Conservation (phyloP, 2,888 invertebrate genomes). For the Acanthococcus lagerstroemiae region DNA sequence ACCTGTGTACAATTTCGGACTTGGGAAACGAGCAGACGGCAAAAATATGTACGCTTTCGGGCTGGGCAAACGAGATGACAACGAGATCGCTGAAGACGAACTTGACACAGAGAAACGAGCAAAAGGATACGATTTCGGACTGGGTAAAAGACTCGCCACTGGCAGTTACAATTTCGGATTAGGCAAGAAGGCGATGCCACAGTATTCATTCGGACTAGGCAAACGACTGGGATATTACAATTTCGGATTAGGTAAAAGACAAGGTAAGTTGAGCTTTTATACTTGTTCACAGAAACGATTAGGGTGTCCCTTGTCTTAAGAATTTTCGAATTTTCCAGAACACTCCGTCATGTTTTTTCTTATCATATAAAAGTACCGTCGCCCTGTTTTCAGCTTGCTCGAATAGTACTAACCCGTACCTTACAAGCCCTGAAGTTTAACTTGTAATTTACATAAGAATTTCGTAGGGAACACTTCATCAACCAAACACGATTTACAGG, state of each 20-base stretch:
- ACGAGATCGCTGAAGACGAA: constrained; percentile 44
- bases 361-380: no score
- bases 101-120: constrained; percentile 33
- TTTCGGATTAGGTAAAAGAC: constrained; percentile 38
- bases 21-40: constrained; percentile 43
- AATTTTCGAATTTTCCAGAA: no score
- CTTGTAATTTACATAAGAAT: no score
- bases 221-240: constrained; percentile 43
- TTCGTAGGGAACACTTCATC: no score
- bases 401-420: no score
- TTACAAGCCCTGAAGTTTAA: no score
- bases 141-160: constrained; percentile 46
- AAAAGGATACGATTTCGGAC: constrained; percentile 47
- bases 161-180: constrained; percentile 40
- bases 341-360: no score
- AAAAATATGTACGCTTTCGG: constrained; percentile 38
- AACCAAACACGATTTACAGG: no score
- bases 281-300: no score
- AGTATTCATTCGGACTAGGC: constrained; percentile 50
- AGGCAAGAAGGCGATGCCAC: constrained; percentile 33
- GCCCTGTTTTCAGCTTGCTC: no score
- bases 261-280: not conserved
- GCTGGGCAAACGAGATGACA: constrained; percentile 44
- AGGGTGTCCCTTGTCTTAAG: no score
- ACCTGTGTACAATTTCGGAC: constrained; percentile 47